Base-by-base conservation (phyloP, 2,888 invertebrate species). In the Harpalus rubripes region DNA sequence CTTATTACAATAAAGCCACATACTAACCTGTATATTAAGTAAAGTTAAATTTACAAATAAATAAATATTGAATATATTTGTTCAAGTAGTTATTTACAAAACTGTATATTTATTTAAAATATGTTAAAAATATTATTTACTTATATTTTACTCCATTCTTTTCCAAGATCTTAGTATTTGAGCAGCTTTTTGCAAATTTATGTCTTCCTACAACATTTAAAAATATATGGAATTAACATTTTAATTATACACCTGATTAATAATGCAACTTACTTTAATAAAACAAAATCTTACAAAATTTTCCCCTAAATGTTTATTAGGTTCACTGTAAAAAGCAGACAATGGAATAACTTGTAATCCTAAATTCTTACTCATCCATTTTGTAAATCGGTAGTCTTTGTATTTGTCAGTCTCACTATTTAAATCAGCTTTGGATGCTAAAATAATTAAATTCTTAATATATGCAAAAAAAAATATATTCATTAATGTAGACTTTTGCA, bases 271-370 rank as follows among this genome's bases (percentile, higher is more conserved):
- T 79, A 85, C 85, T 72, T 87, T 87, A 44, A 86, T 85, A 72
- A 87, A 87, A 83, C 87, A 86, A 18, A 86, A 92, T 63, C 93
- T 88, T 16, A 93, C 91, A 86, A 90, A 92, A 87, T 92, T 90
- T 87, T 93, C 92, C 5, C 90, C 92, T 12, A 92, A 88, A 82
- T 89, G 86, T 87, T 92, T 92, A 89, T 93, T 91, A 52, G 90
- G 89, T 12, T 89, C 86, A 26, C 91, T 91, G 88, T 93, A 94
- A 88, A 94, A 94, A 0, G 93, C 93, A 63, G 93, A 92, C 6
- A 93, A 92, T 10, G 94, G 94, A 87, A 94, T 94, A 1, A 92
- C 92, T 59, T 93, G 92, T 56, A 94, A 88, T 88, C 92, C 93
- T 91, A 93, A 92, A 86, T 92, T 91, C 86, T 90, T 91, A 12